Base-by-base conservation (phyloP, 2,888 invertebrate genomes). In the Andrena trimmerana region DNA sequence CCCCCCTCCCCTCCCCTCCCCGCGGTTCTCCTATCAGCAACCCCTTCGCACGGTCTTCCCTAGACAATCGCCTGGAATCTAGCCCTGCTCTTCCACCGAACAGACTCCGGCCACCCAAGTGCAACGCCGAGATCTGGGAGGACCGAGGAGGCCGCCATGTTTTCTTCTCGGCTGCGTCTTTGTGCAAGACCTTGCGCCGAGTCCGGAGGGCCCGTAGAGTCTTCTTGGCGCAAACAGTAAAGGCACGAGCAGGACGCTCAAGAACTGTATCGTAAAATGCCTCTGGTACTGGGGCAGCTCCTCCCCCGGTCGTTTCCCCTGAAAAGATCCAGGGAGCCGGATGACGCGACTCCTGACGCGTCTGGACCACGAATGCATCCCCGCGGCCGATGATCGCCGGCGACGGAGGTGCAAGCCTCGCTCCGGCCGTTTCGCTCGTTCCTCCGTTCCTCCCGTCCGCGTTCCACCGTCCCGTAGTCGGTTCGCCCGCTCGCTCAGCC, bases 401-500 rank as follows among this genome's bases (percentile, higher is more conserved):
- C 67, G 60, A 60, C 71, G 52, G 67, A 78, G 75, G 84, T 84
- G 84, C 70, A 65, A 62, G 70, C 80, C 60, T 52, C 70, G 54
- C 63, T 66, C 69, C 72, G 69, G 69, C 50, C 59, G 75, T 70
- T 83, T 62, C 73, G 67, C 69, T 65, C 71, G 82, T 83, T 79
- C 70, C 72, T 72, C 60, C 73, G 82, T 78, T 73, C 83, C 78
- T 80, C 62, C 65, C 73, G 73, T 82, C 36, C 31, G n/a, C 31
- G 71, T 80, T 66, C 82, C 75, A 50, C 68, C 73, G 69, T 67
- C 68, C 67, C 69, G 16, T 2, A 50, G 78, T 72, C 54, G 66
- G 59, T 31, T 70, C 66, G 83, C 78, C 70, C 67, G 79, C 70
- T 70, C 72, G 79, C 74, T 74, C 82, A 66, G 80, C 85, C 84